Base-by-base conservation (phyloP, 2,888 invertebrate species). In the Watsonalla cultraria region DNA sequence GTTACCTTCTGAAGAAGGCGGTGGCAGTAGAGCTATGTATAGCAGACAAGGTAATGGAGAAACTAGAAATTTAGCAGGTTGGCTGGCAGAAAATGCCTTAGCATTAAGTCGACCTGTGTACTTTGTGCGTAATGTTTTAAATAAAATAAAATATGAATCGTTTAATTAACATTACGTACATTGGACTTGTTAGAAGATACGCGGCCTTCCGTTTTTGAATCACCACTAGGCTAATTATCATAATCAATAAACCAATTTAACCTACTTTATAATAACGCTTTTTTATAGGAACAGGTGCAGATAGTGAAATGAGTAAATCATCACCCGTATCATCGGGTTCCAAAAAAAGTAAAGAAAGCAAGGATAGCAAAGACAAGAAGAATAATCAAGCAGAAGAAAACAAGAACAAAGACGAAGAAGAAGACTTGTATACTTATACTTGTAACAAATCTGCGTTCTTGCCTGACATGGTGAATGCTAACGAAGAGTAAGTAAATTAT, bases 1-100 rank as follows among this genome's bases (percentile, higher is more conserved):
- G 65, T 94, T 97, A 69, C 98, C 98, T 0, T 95, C 96, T 4
- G 97, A 96, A 61, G 98, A 98, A 72, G 94, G 96, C 66, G 98
- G 98, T 7, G 97, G 98, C 0, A 98, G 98, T 0, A 92, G 95
- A 64, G 92, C 95, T 58, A 94, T 98, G 83, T 95, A 97, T 62
- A 96, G 95, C 66, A 89, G 96, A 67, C 95, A 95, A 86, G 95
- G 94, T 92, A 59, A 56, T 13, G 24, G 24, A 24, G 24, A 24
- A 24, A 24, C 4, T 24, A 24, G 24, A 24, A 24, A 24, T 2
- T 24, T 24, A 4, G 24, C 24, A 24, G 24, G 24, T 4, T 24
- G 24, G 24, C 1, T 24, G 24, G 4, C 24, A 24, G 24, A 24
- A 24, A 24, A 24, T 24, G 24, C 24, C 24, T 24, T 24, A 24